Evolutionary conservation across 2,888 invertebrate species (phyloP).

Genomic region (Tenthredo notha): DNA sequence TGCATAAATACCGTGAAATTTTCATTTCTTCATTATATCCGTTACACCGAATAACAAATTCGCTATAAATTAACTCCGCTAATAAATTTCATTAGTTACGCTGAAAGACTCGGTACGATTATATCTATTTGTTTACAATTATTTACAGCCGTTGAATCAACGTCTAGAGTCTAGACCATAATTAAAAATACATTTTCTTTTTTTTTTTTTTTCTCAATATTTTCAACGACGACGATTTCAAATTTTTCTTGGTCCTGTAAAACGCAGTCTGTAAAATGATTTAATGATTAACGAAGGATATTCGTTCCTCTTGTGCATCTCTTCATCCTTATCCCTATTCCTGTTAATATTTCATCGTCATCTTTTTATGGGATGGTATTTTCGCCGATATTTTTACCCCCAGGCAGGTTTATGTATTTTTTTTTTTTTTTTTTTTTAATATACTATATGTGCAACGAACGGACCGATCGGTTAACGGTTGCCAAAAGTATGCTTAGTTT

Average conservation of each 20-base stretch:
- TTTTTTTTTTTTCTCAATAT: too few species aligned
- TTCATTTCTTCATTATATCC: not conserved
- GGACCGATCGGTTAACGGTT: not conserved
- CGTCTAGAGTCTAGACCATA: not conserved
- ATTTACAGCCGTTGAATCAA: not conserved
- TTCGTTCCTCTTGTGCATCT: not conserved
- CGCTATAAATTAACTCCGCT: not conserved
- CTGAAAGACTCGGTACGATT: not conserved
- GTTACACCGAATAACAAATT: not conserved
- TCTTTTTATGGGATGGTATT: not conserved
- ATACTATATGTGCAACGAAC: not conserved
- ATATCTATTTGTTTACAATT: not conserved
- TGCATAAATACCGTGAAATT: not conserved
- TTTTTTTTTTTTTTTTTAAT: not conserved
- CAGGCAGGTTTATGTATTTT: not conserved
- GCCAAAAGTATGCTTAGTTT: constrained; percentile 33
- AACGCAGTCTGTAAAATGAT: not conserved
- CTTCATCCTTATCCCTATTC: not conserved
- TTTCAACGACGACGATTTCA: too few species aligned
- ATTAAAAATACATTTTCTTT: too few species aligned
- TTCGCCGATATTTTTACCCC: not conserved
- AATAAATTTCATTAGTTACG: not conserved
- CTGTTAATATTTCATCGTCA: not conserved
- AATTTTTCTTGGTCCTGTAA: not conserved
- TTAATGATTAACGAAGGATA: not conserved